phyloP scores from a whole-genome alignment of 2,888 invertebrate species.

The Andrena marginata region DNA sequence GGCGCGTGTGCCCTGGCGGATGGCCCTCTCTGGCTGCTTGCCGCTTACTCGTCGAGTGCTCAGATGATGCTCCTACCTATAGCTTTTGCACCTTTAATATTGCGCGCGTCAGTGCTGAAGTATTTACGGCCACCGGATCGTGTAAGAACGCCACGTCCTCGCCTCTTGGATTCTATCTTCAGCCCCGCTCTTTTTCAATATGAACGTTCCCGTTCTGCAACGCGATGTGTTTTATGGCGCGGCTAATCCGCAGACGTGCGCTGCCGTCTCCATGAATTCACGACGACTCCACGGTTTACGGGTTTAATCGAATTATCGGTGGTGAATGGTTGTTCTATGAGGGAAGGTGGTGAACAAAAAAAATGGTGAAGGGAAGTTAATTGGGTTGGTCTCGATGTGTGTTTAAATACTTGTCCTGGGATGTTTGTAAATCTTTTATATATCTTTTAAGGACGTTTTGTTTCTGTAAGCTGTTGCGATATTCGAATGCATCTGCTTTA shows the following conservation, averaged over 20 bases:
- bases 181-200: conserved; percentile 43
- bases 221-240: conserved; percentile 26
- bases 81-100: conserved; percentile 81
- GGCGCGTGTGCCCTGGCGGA: conserved; percentile 4
- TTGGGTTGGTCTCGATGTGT: no score
- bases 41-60: conserved; percentile 65
- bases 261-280: neutral
- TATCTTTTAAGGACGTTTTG: no score
- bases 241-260: neutral
- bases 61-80: conserved; percentile 77
- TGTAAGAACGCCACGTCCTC: conserved; percentile 57
- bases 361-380: no score
- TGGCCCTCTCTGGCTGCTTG: conserved; percentile 49
- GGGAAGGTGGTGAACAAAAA: no score
- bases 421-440: no score
- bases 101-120: conserved; percentile 81
- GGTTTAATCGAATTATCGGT: neutral
- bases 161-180: conserved; percentile 39
- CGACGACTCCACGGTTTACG: neutral
- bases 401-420: no score
- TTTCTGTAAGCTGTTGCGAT: no score
- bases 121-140: conserved; percentile 79
- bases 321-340: no score
- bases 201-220: conserved; percentile 30
- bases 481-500: no score